phyloP scores from a whole-genome alignment of 2,797 vertebrate genomes.

The Menidia menidia region DNA sequence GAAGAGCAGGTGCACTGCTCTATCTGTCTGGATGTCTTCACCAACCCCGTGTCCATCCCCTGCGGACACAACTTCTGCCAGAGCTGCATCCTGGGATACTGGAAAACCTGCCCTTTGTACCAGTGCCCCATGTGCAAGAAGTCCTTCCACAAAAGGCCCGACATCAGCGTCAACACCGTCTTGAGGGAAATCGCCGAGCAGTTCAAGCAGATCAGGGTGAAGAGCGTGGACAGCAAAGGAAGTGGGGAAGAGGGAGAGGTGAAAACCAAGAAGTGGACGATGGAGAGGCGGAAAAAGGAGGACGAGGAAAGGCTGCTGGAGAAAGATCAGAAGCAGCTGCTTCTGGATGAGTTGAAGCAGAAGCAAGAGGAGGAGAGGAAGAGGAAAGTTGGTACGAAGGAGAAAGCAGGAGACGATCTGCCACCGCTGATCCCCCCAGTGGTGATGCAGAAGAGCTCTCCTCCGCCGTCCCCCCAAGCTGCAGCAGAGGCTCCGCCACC shows the following conservation, averaged over 20 bases:
- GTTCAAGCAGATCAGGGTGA: slow-evolving; percentile 81
- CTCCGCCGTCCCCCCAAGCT: slow-evolving; percentile 19
- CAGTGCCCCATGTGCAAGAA: slow-evolving; percentile 88
- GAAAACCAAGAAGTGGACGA: slow-evolving; percentile 47
- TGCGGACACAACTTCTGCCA: slow-evolving; percentile 88
- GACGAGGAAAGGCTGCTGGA: slow-evolving; percentile 71
- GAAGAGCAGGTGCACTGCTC: slow-evolving; percentile 88
- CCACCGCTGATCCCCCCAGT: slow-evolving; percentile 57
- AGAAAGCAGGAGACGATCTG: slow-evolving; percentile 39
- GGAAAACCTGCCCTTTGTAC: slow-evolving; percentile 78
- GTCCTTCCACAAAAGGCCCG: slow-evolving; percentile 81
- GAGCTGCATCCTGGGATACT: slow-evolving; percentile 84
- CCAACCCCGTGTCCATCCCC: slow-evolving; percentile 85
- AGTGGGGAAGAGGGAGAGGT: slow-evolving; percentile 15
- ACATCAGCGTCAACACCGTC: slow-evolving; percentile 84
- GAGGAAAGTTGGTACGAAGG: slow-evolving; percentile 25
- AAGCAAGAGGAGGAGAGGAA: slow-evolving; percentile 51
- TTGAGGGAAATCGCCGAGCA: slow-evolving; percentile 85
- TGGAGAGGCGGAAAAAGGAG: slow-evolving; percentile 61
- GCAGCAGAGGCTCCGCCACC: not conserved
- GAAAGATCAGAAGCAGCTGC: slow-evolving; percentile 54
- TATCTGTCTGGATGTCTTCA: slow-evolving; percentile 87
- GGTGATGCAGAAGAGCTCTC: slow-evolving; percentile 16
- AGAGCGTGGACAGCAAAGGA: slow-evolving; percentile 32
- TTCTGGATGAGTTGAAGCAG: slow-evolving; percentile 64